A percentile compares a stretch with the other conserved stretches of the same genome.
phyloP scores from a whole-genome alignment of 2,888 invertebrate genomes.

The Orchesellides sinensis region DNA sequence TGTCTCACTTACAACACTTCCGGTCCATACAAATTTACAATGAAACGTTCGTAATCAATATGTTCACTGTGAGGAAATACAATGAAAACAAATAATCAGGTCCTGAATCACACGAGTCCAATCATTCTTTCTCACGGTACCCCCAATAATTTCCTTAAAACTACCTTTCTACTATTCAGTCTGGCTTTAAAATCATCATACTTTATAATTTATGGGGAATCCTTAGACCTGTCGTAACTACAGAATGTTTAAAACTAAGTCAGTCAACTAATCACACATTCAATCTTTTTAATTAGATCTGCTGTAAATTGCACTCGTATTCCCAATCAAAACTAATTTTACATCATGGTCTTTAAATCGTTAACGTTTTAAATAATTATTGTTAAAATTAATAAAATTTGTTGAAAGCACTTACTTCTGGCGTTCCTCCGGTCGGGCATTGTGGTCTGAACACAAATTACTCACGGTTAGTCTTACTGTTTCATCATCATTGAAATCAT shows the following conservation, averaged over 20 bases:
- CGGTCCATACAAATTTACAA: slow-evolving; percentile 76
- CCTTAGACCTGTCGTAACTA: too few relatives aligned
- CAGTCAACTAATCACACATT: too few relatives aligned
- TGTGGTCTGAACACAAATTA: slow-evolving; percentile 75
- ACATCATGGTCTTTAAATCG: too few relatives aligned
- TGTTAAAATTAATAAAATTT: slow-evolving; percentile 26
- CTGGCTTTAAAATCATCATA: too few relatives aligned
- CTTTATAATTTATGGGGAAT: slow-evolving; percentile 21
- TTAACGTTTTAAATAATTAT: slow-evolving; percentile 8
- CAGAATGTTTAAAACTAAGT: too few relatives aligned
- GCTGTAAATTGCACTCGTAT: slow-evolving; percentile 40
- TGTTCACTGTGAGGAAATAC: slow-evolving; percentile 67
- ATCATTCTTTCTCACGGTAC: background rate
- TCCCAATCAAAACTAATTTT: background rate
- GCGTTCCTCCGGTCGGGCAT: slow-evolving; percentile 83
- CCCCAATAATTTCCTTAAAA: background rate
- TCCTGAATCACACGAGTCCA: background rate
- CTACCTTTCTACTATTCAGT: too few relatives aligned
- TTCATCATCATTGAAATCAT: slow-evolving; percentile 49
- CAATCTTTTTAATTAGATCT: too few relatives aligned
- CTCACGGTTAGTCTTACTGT: slow-evolving; percentile 74
- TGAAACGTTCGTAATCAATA: slow-evolving; percentile 76
- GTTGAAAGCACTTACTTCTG: slow-evolving; percentile 87
- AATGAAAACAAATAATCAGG: slow-evolving; percentile 54
- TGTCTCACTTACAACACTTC: slow-evolving; percentile 75